Base-by-base conservation (phyloP, 2,113 vertebrate species). In the Clarias magur region DNA sequence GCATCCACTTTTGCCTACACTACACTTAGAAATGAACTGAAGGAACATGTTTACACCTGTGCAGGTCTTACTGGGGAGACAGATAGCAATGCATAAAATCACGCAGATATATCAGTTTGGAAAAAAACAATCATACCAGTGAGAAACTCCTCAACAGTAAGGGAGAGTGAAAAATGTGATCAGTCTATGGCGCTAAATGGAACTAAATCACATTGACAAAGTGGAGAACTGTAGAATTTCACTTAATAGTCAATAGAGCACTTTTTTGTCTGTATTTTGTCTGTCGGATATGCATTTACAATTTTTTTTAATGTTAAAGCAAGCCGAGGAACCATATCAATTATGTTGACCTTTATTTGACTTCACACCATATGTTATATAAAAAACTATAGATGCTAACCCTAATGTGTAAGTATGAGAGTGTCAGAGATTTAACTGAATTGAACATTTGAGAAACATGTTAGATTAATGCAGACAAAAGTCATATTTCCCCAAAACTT, bases 401-500 rank as follows among this genome's bases (percentile, higher is more conserved):
- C 15, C 1, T 78, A 56, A 78, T 56, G 27, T n/a, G 23, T 54
- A 76, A 54, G 73, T 23, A 76, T 13, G 12, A n/a, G 48, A n/a
- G 23, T 79, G 78, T 85, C 34, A 76, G 23, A 63, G 12, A 54
- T 85, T 79, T 76, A 62, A 56, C 42, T 67, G 59, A 85, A 54
- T 25, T 42, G 67, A n/a, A n/a, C n/a, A n/a, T n/a, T n/a, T n/a
- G n/a, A n/a, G n/a, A n/a, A n/a, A 27, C 17, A 56, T 83, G 27
- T 62, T 38, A 76, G 54, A 81, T 76, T 17, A 84, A 84, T 63
- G 23, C 42, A 73, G 27, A 80, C 27, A 10, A 42, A 76, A 62
- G 48, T 53, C 38, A 67, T 82, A 72, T 62, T 88, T 56, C 87
- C 89, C 90, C 75, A 63, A 65, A 19, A 34, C 75, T 63, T 86